Base-by-base conservation (phyloP, 2,797 vertebrate genomes). In the Avahi laniger region DNA sequence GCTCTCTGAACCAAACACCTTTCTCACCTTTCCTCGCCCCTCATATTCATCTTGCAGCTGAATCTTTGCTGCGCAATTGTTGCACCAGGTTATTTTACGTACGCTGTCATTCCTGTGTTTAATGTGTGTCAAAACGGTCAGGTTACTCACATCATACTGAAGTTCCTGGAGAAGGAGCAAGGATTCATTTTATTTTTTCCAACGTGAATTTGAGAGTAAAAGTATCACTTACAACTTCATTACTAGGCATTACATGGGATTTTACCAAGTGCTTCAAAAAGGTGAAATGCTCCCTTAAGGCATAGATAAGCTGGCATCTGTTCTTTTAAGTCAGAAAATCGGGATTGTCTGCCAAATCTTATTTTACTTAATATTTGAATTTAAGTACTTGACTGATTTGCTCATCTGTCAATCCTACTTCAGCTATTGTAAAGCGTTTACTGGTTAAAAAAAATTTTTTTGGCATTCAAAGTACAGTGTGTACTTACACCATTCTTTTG, bases 81-180 rank as follows among this genome's bases (percentile, higher is more conserved):
- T 41, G 84, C 18, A 43, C 17, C 48, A 10, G n/a, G 63, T 84
- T n/a, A 57, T 82, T 95, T 92, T 59, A 81, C 73, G 2, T n/a
- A 89, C 17, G 13, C 4, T 73, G 88, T 73, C 91, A 33, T 73
- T 30, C 38, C 3, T 41, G 82, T 90, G 89, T 91, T 87, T 89
- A 82, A 73, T 78, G 85, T 63, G 79, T 81, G 72, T 78, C 86
- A 81, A 15, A 88, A 96, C 89, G 83, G 82, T 94, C 94, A 88
- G 38, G 82, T 89, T 89, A 70, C 33, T 90, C 69, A 87, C 38
- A 10, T 81, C 46, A 28, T 46, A 12, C 20, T 69, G 76, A 86
- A 92, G 86, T 84, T 93, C n/a, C 57, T 95, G 86, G 52, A 89
- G 90, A 88, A 96, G 89, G 75, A 96, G 46, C 57, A 59, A 82